Conservation (phyloP, 2,113 vertebrate species). For the Cisticola juncidis region DNA sequence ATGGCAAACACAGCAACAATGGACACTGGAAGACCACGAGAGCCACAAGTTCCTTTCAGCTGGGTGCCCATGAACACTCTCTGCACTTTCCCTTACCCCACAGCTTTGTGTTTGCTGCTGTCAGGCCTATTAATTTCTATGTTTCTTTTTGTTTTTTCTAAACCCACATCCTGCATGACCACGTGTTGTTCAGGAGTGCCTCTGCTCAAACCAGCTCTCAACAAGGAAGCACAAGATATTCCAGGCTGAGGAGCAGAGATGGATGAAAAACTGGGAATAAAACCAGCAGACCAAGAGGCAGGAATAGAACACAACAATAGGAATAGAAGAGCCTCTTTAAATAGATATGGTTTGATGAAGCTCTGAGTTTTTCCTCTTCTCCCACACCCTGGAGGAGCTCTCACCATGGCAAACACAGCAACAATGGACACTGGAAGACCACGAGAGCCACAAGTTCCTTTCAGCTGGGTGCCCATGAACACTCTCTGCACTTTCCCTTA, state of each 20-base stretch:
- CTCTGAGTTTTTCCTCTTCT: neutral
- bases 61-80: neutral
- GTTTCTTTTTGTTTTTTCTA: neutral
- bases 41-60: too few relatives aligned
- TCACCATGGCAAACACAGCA: neutral
- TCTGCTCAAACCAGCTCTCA: neutral
- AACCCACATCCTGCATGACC: neutral
- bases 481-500: constrained; percentile 23
- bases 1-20: too few relatives aligned
- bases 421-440: neutral
- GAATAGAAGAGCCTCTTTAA: too few relatives aligned
- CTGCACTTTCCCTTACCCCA: constrained; percentile 34
- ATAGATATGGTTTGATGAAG: neutral
- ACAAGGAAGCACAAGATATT: neutral
- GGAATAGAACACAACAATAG: too few relatives aligned
- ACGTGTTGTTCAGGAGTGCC: rapidly evolving
- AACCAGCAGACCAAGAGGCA: neutral
- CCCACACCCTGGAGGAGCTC: neutral
- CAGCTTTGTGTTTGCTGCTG: neutral
- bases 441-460: neutral
- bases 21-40: too few relatives aligned
- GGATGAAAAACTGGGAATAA: rapidly evolving
- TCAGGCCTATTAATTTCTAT: neutral
- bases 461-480: neutral
- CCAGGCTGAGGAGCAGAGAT: too few relatives aligned